phyloP scores from a whole-genome alignment of 2,888 invertebrate genomes.

The Phragmatobia fuliginosa region DNA sequence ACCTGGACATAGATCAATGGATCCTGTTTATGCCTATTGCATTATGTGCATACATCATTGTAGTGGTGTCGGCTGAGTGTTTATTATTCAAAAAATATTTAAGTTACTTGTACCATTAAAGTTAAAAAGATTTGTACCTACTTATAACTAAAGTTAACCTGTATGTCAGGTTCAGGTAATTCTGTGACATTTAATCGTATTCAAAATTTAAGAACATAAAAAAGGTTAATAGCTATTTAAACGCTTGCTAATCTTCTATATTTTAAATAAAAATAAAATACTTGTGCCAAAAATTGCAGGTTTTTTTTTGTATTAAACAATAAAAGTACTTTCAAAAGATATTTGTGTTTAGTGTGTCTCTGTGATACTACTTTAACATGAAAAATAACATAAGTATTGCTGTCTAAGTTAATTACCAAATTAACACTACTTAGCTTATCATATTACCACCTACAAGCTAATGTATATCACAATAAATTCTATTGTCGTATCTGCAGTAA shows the following conservation, averaged over 20 bases:
- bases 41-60: slow-evolving; percentile 37
- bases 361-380: background rate
- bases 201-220: background rate
- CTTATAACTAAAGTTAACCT: background rate
- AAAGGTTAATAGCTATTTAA: too few species aligned
- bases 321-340: too few species aligned
- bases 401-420: slow-evolving; percentile 9
- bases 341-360: background rate
- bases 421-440: slow-evolving; percentile 16
- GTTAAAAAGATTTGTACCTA: background rate
- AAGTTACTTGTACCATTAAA: background rate
- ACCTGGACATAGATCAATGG: slow-evolving; percentile 60
- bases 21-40: slow-evolving; percentile 42
- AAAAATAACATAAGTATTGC: background rate
- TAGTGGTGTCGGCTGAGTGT: background rate
- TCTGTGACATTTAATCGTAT: background rate
- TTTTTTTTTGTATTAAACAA: too few species aligned
- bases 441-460: slow-evolving; percentile 12
- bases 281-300: too few species aligned
- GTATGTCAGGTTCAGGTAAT: background rate
- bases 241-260: background rate
- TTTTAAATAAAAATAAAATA: background rate
- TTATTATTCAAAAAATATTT: background rate
- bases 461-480: slow-evolving; percentile 41
- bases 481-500: slow-evolving; percentile 47